Evolutionary conservation across 2,113 vertebrate genomes (phyloP).

Genomic region (Lucifuga dentata): DNA sequence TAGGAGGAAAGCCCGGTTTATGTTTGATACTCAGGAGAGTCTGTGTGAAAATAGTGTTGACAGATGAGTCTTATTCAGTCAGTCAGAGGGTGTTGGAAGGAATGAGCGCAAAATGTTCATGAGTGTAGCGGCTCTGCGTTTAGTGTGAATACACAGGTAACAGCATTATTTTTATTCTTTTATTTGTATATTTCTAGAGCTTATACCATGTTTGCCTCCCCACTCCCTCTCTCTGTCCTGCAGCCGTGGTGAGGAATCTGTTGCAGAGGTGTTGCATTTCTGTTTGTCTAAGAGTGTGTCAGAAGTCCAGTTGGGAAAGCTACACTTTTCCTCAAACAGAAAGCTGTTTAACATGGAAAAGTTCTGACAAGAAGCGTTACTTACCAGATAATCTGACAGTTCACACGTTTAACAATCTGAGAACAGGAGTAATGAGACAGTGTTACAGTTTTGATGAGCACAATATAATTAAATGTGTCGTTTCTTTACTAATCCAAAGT

Average conservation of each 20-base stretch:
- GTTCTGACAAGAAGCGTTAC: slow-evolving; percentile 16
- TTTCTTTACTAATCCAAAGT: slow-evolving; percentile 9
- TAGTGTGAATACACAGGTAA: slow-evolving; percentile 36
- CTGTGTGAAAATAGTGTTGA: slow-evolving; percentile 60
- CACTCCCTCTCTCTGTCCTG: slow-evolving; percentile 40
- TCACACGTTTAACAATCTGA: slow-evolving; percentile 5
- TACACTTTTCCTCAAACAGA: slow-evolving; percentile 46
- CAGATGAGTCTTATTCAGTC: slow-evolving; percentile 53
- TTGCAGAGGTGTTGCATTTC: slow-evolving; percentile 81
- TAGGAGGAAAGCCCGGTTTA: slow-evolving; percentile 50
- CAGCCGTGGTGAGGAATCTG: slow-evolving; percentile 80
- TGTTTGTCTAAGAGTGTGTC: slow-evolving; percentile 65
- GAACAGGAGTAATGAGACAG: not conserved
- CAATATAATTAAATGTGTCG: slow-evolving; percentile 4
- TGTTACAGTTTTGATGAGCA: slow-evolving; percentile 5
- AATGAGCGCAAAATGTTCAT: slow-evolving; percentile 46
- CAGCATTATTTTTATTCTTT: slow-evolving; percentile 10
- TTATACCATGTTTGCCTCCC: slow-evolving; percentile 4
- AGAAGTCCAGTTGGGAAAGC: slow-evolving; percentile 63
- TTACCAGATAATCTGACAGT: slow-evolving; percentile 8
- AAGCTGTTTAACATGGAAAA: slow-evolving; percentile 13
- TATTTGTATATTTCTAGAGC: not conserved
- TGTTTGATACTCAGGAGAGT: slow-evolving; percentile 46
- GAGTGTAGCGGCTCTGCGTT: slow-evolving; percentile 7
- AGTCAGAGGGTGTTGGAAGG: slow-evolving; percentile 24